A percentile compares a stretch with the other conserved stretches of the same genome.
Evolutionary conservation across 2,797 vertebrate species (phyloP).

Genomic region (Malacoctenus gilli): DNA sequence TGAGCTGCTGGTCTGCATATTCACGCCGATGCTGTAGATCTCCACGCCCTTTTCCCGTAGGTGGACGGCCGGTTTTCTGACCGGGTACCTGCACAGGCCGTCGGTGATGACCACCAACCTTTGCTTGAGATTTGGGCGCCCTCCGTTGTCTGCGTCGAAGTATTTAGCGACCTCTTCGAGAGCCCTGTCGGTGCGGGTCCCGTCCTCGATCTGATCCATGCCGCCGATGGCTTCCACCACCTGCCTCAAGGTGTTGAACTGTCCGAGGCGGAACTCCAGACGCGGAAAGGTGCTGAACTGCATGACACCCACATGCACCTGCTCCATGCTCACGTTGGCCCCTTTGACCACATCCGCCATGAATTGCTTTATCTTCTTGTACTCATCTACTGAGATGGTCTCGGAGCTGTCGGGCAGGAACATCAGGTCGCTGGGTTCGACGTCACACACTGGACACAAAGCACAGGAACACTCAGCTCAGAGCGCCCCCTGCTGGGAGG

Average conservation of each 20-base stretch:
- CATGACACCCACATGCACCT: conserved; percentile 84
- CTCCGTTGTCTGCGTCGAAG: conserved; percentile 57
- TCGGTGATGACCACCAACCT: conserved; percentile 87
- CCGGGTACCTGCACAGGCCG: conserved; percentile 81
- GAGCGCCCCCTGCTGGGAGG: too few species aligned
- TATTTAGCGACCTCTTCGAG: conserved; percentile 34
- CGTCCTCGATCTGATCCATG: conserved; percentile 54
- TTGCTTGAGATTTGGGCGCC: conserved; percentile 74
- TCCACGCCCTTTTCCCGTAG: conserved; percentile 80
- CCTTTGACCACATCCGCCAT: conserved; percentile 75
- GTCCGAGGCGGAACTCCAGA: conserved; percentile 78
- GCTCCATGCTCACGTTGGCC: conserved; percentile 72
- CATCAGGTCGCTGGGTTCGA: conserved; percentile 77
- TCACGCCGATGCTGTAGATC: conserved; percentile 85
- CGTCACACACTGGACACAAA: too few species aligned
- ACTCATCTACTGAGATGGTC: conserved; percentile 74
- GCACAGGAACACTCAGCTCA: too few species aligned
- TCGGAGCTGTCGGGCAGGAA: conserved; percentile 85
- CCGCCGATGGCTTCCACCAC: conserved; percentile 63
- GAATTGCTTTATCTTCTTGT: conserved; percentile 80
- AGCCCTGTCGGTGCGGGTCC: conserved; percentile 83
- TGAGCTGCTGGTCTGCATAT: conserved; percentile 68
- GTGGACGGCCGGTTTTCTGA: conserved; percentile 67
- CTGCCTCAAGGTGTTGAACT: conserved; percentile 34
- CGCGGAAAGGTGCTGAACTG: conserved; percentile 75